Evolutionary conservation across 2,888 invertebrate species (phyloP).

Genomic region (Drosophila cracens): DNA sequence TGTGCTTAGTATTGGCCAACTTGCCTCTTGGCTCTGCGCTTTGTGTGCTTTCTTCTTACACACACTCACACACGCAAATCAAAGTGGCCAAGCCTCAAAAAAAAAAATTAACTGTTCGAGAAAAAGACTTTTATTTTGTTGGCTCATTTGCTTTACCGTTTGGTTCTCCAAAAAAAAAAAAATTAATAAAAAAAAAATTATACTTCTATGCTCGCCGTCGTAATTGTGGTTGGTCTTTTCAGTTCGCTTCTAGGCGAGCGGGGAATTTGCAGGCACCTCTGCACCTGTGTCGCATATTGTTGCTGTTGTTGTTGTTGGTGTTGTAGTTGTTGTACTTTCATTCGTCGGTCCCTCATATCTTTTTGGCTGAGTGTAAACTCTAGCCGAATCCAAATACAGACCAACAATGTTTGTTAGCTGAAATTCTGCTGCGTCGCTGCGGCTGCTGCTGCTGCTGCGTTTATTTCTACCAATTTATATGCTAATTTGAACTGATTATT

Average conservation of each 20-base stretch:
- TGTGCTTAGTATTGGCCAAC: conserved; percentile 38
- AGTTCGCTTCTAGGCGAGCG: conserved; percentile 11
- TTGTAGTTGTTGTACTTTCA: conserved; percentile 51
- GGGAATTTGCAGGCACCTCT: conserved; percentile 36
- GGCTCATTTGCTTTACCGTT: conserved; percentile 75
- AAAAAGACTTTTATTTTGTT: conserved; percentile 48
- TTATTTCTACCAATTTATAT: conserved; percentile 74
- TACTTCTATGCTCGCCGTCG: conserved; percentile 39
- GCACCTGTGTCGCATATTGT: conserved; percentile 48
- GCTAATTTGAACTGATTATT: conserved; percentile 82
- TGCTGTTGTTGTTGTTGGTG: conserved; percentile 16
- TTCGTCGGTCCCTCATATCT: conserved; percentile 47
- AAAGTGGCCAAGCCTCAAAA: conserved; percentile 72
- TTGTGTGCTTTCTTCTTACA: conserved; percentile 58
- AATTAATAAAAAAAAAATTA: conserved; percentile 9
- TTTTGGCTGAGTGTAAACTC: conserved; percentile 27
- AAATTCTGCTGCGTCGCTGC: conserved; percentile 28
- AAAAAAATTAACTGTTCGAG: conserved; percentile 77
- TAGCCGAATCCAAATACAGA: conserved; percentile 41
- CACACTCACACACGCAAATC: conserved; percentile 24
- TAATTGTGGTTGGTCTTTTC: conserved; percentile 20
- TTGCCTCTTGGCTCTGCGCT: conserved; percentile 28
- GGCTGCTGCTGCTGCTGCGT: conserved; percentile 29
- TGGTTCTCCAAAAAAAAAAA: conserved; percentile 53
- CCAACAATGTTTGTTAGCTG: conserved; percentile 16